A percentile compares a stretch with the other conserved stretches of the same genome.
Conservation (phyloP, 2,888 invertebrate species). For the Troglohyphantes excavatus region DNA sequence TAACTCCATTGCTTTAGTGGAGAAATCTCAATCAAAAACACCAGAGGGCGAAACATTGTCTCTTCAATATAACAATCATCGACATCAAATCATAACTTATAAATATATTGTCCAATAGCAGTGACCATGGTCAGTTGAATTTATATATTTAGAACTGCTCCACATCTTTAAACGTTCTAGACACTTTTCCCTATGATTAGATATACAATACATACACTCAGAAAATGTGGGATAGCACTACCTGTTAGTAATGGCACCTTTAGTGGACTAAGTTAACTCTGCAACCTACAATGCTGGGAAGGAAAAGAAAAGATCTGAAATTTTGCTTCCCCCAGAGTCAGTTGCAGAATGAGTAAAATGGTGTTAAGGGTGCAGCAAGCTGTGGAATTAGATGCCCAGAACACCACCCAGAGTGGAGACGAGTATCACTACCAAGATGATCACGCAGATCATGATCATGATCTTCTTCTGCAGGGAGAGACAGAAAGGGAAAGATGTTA, state of each 20-base stretch:
- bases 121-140: background rate
- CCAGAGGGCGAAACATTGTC: too few species aligned
- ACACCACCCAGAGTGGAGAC: conserved; percentile 83
- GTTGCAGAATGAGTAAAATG: conserved; percentile 68
- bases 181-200: conserved; percentile 65
- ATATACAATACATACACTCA: conserved; percentile 72
- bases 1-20: too few species aligned
- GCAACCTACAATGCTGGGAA: conserved; percentile 75
- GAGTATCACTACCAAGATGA: conserved; percentile 89
- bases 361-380: conserved; percentile 76
- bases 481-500: conserved; percentile 76
- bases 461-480: conserved; percentile 93
- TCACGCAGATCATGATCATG: conserved; percentile 94
- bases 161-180: conserved; percentile 54
- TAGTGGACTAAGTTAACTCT: conserved; percentile 72
- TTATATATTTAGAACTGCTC: conserved; percentile 18
- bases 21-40: too few species aligned
- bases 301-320: conserved; percentile 63
- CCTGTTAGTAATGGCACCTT: conserved; percentile 77
- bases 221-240: conserved; percentile 78
- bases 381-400: conserved; percentile 75
- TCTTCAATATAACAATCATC: too few species aligned
- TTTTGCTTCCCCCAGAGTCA: conserved; percentile 64
- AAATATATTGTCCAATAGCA: background rate
- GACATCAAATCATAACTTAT: background rate